Evolutionary conservation across 2,113 vertebrate species (phyloP).

Genomic region (Passer domesticus): DNA sequence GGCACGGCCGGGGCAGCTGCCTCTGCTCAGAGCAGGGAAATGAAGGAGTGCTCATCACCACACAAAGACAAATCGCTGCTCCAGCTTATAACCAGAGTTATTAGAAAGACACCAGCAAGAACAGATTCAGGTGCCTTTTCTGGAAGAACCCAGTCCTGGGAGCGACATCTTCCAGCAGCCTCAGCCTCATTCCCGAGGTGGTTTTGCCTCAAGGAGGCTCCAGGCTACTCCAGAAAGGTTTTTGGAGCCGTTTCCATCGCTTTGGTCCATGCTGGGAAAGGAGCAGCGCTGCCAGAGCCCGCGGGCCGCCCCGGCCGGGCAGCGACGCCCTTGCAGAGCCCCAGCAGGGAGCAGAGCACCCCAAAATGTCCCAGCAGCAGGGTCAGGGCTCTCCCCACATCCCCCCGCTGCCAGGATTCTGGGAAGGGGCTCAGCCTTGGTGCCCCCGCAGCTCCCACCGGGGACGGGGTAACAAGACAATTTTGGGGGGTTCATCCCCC

Average conservation of each 20-base stretch:
- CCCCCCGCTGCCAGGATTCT: rapidly evolving
- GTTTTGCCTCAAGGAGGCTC: neutral
- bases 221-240: neutral
- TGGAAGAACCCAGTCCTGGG: neutral
- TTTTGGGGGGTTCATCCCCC: neutral
- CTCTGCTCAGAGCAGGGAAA: neutral
- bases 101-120: neutral
- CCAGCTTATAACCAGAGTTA: neutral
- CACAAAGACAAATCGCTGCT: neutral
- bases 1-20: neutral
- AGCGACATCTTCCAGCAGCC: neutral
- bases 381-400: neutral
- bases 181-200: neutral
- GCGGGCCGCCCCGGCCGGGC: neutral
- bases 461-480: rapidly evolving
- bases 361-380: neutral
- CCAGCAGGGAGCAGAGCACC: rapidly evolving
- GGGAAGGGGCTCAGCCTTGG: neutral
- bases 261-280: neutral
- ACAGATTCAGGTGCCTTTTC: neutral
- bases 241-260: neutral
- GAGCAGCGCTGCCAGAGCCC: neutral
- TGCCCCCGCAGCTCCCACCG: neutral
- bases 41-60: neutral
- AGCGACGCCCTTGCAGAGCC: neutral